phyloP scores from a whole-genome alignment of 2,888 invertebrate genomes.

The Asteroscopus sphinx region DNA sequence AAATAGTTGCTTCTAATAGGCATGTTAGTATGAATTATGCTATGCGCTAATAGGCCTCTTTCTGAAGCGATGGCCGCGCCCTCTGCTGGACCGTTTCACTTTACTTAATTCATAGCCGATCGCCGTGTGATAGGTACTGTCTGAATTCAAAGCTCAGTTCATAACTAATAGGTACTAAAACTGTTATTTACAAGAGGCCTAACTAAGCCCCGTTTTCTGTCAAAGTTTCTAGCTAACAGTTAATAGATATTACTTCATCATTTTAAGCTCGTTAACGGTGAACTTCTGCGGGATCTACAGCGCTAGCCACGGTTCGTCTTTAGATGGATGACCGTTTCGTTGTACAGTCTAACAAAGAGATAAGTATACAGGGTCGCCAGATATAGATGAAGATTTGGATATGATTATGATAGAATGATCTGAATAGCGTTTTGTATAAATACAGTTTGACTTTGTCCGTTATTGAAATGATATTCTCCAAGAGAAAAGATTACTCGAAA shows the following conservation, averaged over 20 bases:
- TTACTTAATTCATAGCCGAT: constrained; percentile 23
- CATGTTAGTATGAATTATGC: constrained; percentile 3
- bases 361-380: no score
- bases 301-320: no score
- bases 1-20: constrained; percentile 9
- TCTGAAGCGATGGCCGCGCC: constrained; percentile 6
- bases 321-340: no score
- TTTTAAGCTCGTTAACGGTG: neutral
- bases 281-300: no score
- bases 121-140: constrained; percentile 34
- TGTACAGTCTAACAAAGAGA: no score
- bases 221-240: neutral
- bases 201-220: constrained; percentile 16
- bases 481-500: no score
- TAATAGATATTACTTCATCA: neutral
- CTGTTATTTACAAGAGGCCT: constrained; percentile 15
- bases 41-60: constrained; percentile 6
- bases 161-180: constrained; percentile 12
- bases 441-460: no score
- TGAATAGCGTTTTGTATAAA: no score
- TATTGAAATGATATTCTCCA: no score
- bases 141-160: constrained; percentile 29
- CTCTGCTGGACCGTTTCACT: constrained; percentile 10
- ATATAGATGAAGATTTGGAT: no score
- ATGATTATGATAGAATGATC: no score